Evolutionary conservation across 2,888 invertebrate species (phyloP).

Genomic region (Ormyrus rosae): DNA sequence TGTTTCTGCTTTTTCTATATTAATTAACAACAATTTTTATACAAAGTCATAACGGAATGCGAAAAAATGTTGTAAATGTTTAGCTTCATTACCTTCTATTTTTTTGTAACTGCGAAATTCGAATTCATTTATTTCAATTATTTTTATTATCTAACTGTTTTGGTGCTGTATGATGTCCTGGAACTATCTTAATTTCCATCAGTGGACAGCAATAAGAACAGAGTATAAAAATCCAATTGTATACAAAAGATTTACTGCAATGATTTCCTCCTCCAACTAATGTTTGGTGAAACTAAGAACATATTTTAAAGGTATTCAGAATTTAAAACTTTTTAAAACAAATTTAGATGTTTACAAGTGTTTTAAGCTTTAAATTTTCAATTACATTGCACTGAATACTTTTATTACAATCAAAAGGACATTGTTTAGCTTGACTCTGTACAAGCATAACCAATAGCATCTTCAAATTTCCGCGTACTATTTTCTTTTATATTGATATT

Average conservation of each 20-base stretch:
- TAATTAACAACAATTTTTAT: constrained; percentile 13
- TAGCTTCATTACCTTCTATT: too few species aligned
- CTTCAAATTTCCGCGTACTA: constrained; percentile 36
- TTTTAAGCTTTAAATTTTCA: neutral
- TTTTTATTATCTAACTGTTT: constrained; percentile 48
- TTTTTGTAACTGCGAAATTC: too few species aligned
- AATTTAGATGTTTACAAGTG: too few species aligned
- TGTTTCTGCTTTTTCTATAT: too few species aligned
- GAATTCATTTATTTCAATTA: too few species aligned
- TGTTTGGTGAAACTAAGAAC: constrained; percentile 63
- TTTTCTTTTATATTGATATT: constrained; percentile 59
- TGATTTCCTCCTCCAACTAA: constrained; percentile 32
- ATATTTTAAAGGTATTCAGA: neutral
- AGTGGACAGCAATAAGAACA: constrained; percentile 67
- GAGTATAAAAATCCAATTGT: constrained; percentile 72
- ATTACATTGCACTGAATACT: neutral
- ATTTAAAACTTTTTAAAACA: too few species aligned
- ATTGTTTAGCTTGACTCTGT: constrained; percentile 71
- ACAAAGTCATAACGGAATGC: neutral
- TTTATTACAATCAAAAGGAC: constrained; percentile 57
- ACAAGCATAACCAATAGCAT: constrained; percentile 60
- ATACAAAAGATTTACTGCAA: constrained; percentile 70
- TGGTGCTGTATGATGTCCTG: constrained; percentile 68
- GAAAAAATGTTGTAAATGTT: too few species aligned
- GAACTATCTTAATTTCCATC: constrained; percentile 63